phyloP scores from a whole-genome alignment of 2,888 invertebrate genomes.

The Myathropa florea region DNA sequence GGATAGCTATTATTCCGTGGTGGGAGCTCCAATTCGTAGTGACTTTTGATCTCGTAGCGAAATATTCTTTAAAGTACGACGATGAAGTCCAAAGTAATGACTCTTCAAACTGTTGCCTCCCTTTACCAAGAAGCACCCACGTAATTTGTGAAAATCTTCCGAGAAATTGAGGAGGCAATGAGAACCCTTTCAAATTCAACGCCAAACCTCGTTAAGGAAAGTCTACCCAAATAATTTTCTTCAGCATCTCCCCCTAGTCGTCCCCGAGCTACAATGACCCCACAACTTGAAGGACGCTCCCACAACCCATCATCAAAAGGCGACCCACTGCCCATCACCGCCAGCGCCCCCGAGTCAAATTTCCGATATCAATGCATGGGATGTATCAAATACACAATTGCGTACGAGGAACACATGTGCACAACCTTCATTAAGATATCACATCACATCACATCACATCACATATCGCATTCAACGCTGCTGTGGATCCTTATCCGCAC shows the following conservation, averaged over 20 bases:
- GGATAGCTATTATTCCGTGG: neutral
- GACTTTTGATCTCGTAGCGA: too few species aligned
- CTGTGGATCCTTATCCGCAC: slow-evolving; percentile 37
- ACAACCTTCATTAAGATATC: slow-evolving; percentile 57
- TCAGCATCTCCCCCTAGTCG: neutral
- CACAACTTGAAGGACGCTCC: neutral
- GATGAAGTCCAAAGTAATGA: too few species aligned
- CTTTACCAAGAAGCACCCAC: too few species aligned
- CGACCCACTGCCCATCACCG: neutral
- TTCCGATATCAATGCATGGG: slow-evolving; percentile 59
- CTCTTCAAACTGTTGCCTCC: too few species aligned
- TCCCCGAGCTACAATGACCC: neutral
- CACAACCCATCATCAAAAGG: neutral
- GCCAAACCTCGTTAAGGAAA: neutral
- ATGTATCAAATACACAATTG: slow-evolving; percentile 36
- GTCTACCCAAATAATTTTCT: neutral
- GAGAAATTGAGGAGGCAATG: neutral
- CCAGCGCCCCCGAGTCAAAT: neutral
- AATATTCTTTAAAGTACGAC: neutral
- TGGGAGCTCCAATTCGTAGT: neutral
- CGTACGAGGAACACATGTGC: slow-evolving; percentile 18
- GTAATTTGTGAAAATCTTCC: neutral
- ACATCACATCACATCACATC: slow-evolving; percentile 39
- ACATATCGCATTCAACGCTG: slow-evolving; percentile 36
- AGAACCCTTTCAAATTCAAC: neutral